A percentile compares a stretch with the other conserved stretches of the same genome.
phyloP scores from a whole-genome alignment of 2,113 vertebrate species.

The Indri indri region DNA sequence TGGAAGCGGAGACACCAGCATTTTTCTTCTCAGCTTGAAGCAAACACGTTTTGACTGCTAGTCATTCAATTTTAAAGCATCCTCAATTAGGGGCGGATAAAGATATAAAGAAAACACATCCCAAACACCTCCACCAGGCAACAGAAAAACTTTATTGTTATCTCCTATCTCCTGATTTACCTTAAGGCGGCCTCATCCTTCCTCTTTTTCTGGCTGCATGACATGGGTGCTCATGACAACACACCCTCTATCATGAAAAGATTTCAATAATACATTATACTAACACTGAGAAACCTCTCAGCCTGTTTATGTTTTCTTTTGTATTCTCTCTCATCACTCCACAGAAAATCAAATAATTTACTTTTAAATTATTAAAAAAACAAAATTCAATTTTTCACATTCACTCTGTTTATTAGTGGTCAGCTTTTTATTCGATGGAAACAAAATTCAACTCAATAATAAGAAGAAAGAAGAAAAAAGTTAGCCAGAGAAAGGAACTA shows the following conservation, averaged over 20 bases:
- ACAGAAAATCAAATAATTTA: neutral
- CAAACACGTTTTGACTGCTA: slow-evolving; percentile 91
- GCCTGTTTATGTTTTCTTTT: neutral
- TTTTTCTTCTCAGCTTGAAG: slow-evolving; percentile 91
- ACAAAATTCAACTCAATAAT: neutral
- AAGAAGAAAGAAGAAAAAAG: slow-evolving; percentile 7
- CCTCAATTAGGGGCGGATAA: slow-evolving; percentile 89
- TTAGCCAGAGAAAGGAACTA: neutral
- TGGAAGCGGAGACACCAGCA: slow-evolving; percentile 87
- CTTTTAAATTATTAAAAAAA: neutral
- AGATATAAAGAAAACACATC: slow-evolving; percentile 90
- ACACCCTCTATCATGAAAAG: slow-evolving; percentile 57
- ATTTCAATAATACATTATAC: slow-evolving; percentile 14
- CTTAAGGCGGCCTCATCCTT: slow-evolving; percentile 67
- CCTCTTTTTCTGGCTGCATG: slow-evolving; percentile 65
- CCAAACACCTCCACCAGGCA: slow-evolving; percentile 86
- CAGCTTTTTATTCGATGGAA: neutral
- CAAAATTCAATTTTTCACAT: neutral
- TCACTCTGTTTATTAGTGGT: neutral
- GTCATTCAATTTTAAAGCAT: slow-evolving; percentile 92
- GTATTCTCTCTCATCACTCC: neutral
- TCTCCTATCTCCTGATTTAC: slow-evolving; percentile 83
- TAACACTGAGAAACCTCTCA: neutral
- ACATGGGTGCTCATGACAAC: slow-evolving; percentile 58
- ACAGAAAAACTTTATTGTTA: slow-evolving; percentile 86